These are phyloP conservation scores for Trachythela sp. DNA, from an alignment of 64 coral and sea anemone genomes.

Conservation along the genomic window DNA sequence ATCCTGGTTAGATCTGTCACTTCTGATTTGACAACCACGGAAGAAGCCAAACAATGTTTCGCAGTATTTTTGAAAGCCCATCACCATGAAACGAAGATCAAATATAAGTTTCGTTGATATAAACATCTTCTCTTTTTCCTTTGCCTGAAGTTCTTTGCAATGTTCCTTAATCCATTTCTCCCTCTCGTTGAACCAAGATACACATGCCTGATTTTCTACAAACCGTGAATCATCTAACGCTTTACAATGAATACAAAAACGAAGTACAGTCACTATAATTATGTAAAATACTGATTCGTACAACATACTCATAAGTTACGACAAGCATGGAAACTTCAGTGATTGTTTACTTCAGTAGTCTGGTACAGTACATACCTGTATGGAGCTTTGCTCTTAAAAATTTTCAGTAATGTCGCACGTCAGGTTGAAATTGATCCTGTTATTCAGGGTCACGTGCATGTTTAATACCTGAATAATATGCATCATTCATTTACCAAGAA, in stretches of 20 bases:
- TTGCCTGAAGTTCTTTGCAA: too few relatives aligned
- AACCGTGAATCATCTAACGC: constrained; percentile 46
- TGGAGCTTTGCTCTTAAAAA: constrained; percentile 34
- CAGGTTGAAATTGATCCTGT: background rate
- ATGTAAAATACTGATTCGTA: too few relatives aligned
- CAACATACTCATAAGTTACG: too few relatives aligned
- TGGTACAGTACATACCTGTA: background rate
- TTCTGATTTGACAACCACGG: constrained; percentile 40
- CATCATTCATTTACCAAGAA: constrained; percentile 19
- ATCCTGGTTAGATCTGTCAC: constrained; percentile 27
- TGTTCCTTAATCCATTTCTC: constrained; percentile 27
- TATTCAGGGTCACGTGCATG: background rate
- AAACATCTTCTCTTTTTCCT: constrained; percentile 45
- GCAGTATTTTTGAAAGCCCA: constrained; percentile 36
- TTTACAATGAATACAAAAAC: background rate
- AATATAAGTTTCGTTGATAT: constrained; percentile 37
- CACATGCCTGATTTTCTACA: constrained; percentile 26
- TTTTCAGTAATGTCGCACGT: background rate
- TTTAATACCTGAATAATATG: constrained; percentile 5
- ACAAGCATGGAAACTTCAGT: too few relatives aligned
- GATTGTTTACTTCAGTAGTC: too few relatives aligned
- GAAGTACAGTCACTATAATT: too few relatives aligned
- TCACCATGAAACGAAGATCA: constrained; percentile 50
- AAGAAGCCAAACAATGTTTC: constrained; percentile 28
- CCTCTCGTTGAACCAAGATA: constrained; percentile 45